Conservation (phyloP, 64 coral and sea anemone genomes). For the Actinia equina region DNA sequence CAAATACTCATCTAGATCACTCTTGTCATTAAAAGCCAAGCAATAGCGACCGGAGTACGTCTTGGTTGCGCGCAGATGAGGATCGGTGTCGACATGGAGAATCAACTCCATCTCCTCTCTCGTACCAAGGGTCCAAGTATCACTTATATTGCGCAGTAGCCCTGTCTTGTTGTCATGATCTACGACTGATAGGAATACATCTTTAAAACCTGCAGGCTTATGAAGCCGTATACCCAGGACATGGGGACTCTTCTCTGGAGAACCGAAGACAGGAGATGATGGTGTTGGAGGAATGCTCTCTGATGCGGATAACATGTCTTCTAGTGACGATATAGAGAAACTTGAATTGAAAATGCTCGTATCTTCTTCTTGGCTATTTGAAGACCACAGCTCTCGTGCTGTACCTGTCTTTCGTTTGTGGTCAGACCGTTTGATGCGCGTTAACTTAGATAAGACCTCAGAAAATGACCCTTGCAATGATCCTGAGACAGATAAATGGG, state of each 20-base stretch:
- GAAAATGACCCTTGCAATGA: neutral
- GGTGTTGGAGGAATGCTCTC: neutral
- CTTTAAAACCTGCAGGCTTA: slow-evolving; percentile 13
- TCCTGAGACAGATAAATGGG: neutral
- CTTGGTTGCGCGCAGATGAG: neutral
- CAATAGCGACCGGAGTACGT: neutral
- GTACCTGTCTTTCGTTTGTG: neutral
- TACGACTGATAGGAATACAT: neutral
- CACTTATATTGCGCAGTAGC: neutral
- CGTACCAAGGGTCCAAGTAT: slow-evolving; percentile 4
- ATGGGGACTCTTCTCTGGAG: neutral
- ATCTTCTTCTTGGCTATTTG: neutral
- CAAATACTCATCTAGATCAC: neutral
- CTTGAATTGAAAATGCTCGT: neutral
- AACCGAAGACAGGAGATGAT: neutral
- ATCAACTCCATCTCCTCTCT: slow-evolving; percentile 20
- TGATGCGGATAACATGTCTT: neutral
- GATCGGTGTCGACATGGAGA: neutral
- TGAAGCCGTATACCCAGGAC: slow-evolving; percentile 13
- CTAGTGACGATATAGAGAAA: slow-evolving; percentile 21
- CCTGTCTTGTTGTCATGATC: neutral
- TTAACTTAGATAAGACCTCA: neutral
- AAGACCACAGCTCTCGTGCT: neutral
- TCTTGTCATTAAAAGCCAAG: neutral
- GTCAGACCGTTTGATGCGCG: neutral